These are phyloP conservation scores for Lethocerus indicus DNA, from an alignment of 1,140 invertebrate genomes.

Conservation along the genomic window DNA sequence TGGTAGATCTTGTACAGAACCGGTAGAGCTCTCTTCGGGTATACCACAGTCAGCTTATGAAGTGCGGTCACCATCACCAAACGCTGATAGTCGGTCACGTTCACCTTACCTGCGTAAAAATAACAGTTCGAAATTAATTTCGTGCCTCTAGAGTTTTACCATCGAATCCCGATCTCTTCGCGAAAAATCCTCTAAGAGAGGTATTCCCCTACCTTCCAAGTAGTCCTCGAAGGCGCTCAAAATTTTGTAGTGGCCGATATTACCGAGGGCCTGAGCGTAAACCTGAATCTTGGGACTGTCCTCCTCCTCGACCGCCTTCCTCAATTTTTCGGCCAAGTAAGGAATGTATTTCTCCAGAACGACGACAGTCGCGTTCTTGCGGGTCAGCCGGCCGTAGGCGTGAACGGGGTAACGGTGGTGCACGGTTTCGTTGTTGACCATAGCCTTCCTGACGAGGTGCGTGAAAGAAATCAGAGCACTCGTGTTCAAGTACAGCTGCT, in stretches of 20 bases:
- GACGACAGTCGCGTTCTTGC: conserved; percentile 26
- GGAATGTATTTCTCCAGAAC: conserved; percentile 37
- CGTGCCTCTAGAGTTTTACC: no score
- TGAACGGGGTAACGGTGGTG: conserved; percentile 42
- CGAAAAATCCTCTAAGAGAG: no score
- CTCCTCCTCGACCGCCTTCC: conserved; percentile 28
- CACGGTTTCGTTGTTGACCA: conserved; percentile 32
- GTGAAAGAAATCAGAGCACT: conserved; percentile 35
- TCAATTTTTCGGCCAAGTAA: conserved; percentile 31
- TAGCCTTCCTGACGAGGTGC: conserved; percentile 35
- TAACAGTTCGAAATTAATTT: no score
- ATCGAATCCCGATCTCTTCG: no score
- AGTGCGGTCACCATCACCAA: conserved; percentile 37
- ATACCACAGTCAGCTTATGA: conserved; percentile 25
- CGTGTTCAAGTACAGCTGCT: conserved; percentile 29
- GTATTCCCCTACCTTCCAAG: conserved; percentile 33
- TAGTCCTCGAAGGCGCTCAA: conserved; percentile 42
- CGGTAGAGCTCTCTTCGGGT: conserved; percentile 31
- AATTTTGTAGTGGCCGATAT: conserved; percentile 36
- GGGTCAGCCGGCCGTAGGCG: conserved; percentile 32
- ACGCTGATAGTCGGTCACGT: conserved; percentile 37
- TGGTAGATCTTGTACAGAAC: conserved; percentile 45
- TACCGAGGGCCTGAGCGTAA: conserved; percentile 41
- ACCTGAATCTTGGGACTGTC: conserved; percentile 36
- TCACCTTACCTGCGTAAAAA: no score